A percentile compares a stretch with the other conserved stretches of the same genome.
Conservation (phyloP, 2,113 vertebrate genomes). For the Paramisgurnus dabryanus region DNA sequence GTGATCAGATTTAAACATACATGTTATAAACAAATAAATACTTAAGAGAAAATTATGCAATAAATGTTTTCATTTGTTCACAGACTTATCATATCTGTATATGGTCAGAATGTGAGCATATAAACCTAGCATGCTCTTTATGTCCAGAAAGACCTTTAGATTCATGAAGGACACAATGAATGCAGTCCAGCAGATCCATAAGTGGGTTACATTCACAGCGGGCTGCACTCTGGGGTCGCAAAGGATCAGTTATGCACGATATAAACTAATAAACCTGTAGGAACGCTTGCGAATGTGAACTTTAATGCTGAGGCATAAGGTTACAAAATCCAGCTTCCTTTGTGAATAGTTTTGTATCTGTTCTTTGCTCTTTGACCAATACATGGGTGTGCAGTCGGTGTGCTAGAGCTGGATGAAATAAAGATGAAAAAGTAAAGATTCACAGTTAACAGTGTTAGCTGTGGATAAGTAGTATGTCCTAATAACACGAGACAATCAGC, state of each 20-base stretch:
- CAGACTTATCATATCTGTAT: neutral
- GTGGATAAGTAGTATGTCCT: no score
- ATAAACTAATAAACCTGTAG: neutral
- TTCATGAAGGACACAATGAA: neutral
- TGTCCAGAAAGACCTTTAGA: neutral
- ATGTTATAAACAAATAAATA: no score
- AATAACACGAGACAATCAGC: no score
- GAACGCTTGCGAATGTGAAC: neutral
- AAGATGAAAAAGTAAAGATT: no score
- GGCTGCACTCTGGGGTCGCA: constrained; percentile 10
- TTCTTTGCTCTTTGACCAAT: neutral
- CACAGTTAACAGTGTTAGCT: no score
- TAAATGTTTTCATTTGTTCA: no score
- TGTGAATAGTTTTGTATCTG: neutral
- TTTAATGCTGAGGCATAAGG: neutral
- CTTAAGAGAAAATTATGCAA: no score
- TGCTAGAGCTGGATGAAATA: no score
- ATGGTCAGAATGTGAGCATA: neutral
- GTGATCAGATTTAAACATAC: no score
- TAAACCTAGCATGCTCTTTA: neutral
- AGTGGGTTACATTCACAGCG: constrained; percentile 7
- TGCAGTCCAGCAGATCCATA: neutral
- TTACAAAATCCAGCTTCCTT: neutral
- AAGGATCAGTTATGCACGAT: neutral
- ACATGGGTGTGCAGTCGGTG: no score